phyloP scores from a whole-genome alignment of 2,797 vertebrate genomes.

The Coregonus ussuriensis region DNA sequence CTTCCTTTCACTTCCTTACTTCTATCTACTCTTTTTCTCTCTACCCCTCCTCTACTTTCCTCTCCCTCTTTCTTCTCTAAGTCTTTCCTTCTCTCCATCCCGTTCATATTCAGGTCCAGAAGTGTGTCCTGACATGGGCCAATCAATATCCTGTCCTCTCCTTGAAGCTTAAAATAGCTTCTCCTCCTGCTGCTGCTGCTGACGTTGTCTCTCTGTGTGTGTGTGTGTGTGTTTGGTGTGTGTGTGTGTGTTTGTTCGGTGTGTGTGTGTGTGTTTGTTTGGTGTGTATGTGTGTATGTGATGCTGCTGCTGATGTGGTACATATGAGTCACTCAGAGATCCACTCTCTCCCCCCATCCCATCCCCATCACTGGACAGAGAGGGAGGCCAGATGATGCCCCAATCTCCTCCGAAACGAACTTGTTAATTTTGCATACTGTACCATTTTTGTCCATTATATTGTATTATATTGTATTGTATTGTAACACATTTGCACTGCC shows the following conservation, averaged over 20 bases:
- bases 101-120: slow-evolving; percentile 35
- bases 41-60: too few relatives aligned
- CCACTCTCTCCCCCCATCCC: background rate
- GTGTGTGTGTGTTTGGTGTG: background rate
- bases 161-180: slow-evolving; percentile 70
- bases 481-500: background rate
- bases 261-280: background rate
- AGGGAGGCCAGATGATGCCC: background rate
- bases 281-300: background rate
- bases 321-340: slow-evolving; percentile 65
- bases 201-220: slow-evolving; percentile 49
- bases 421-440: too few relatives aligned
- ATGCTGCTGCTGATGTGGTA: slow-evolving; percentile 60
- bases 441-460: background rate
- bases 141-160: slow-evolving; percentile 57
- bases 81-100: background rate
- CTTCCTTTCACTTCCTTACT: background rate
- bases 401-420: background rate
- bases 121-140: slow-evolving; percentile 35
- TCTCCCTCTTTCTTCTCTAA: background rate
- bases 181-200: slow-evolving; percentile 43
- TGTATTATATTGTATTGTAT: background rate
- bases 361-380: slow-evolving; percentile 8
- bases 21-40: too few relatives aligned
- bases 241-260: background rate